A percentile compares a stretch with the other conserved stretches of the same genome.
Evolutionary conservation across 23 tunicate species (phyloP).

Genomic region (Clavelina lepadiformis): DNA sequence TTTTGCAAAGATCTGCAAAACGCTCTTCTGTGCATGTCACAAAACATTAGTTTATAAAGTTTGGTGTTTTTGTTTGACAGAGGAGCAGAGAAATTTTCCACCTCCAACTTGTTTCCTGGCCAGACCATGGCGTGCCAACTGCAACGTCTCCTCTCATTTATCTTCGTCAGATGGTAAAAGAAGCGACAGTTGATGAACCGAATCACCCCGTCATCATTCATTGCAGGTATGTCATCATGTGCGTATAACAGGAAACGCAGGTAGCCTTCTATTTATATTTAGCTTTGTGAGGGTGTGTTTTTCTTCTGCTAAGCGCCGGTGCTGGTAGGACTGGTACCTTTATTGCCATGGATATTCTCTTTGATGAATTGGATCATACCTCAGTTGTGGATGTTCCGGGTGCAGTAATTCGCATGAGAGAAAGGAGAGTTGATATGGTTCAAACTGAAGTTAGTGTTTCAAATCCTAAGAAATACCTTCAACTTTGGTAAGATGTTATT

Average conservation of each 20-base stretch:
- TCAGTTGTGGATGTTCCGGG: constrained; percentile 23
- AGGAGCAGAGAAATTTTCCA: constrained; percentile 5
- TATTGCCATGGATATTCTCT: constrained; percentile 36
- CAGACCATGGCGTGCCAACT: constrained; percentile 56
- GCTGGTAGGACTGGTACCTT: constrained; percentile 64
- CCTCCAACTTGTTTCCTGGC: constrained; percentile 49
- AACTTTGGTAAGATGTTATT: too few relatives aligned
- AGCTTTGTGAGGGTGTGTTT: too few relatives aligned
- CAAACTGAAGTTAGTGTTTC: constrained; percentile 27
- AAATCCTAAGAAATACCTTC: not conserved
- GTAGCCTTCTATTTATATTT: too few relatives aligned
- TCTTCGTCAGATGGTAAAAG: constrained; percentile 31
- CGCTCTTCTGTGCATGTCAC: too few relatives aligned
- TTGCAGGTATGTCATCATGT: constrained; percentile 41
- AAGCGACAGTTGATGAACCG: not conserved
- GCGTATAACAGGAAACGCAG: not conserved
- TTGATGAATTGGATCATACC: constrained; percentile 27
- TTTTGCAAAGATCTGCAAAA: too few relatives aligned
- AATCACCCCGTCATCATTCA: constrained; percentile 36
- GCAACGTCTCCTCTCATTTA: constrained; percentile 41
- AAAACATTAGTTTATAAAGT: too few relatives aligned
- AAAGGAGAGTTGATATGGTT: constrained; percentile 56
- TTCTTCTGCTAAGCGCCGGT: constrained; percentile 35
- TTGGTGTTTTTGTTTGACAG: too few relatives aligned
- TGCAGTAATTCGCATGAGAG: constrained; percentile 40